Conservation (phyloP, 2,113 vertebrate genomes). For the Corythaixoides concolor region DNA sequence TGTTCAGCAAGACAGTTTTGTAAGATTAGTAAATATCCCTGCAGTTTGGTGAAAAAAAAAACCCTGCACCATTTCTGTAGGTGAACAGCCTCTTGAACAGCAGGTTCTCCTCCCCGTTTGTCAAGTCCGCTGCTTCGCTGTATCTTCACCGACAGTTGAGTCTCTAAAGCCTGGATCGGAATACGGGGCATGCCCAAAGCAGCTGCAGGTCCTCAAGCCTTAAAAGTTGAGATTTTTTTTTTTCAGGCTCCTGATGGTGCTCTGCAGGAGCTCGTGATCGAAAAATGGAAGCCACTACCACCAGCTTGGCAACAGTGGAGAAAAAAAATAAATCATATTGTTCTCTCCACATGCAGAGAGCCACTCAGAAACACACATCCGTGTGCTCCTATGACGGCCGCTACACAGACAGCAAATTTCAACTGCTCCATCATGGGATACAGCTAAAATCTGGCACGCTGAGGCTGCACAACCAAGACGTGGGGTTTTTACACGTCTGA, state of each 20-base stretch:
- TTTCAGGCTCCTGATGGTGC: background rate
- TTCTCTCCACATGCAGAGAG: background rate
- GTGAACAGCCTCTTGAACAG: background rate
- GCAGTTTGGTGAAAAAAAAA: background rate
- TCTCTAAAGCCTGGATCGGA: background rate
- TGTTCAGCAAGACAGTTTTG: background rate
- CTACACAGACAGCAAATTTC: background rate
- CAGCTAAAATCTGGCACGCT: background rate
- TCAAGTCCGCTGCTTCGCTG: fast-evolving
- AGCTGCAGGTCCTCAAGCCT: background rate
- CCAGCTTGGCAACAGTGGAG: background rate
- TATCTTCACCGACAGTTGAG: background rate
- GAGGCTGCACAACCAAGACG: background rate
- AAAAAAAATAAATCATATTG: background rate
- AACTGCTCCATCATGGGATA: background rate
- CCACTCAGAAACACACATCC: background rate
- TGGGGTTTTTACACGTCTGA: fast-evolving
- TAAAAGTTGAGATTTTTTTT: background rate
- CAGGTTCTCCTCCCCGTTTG: fast-evolving
- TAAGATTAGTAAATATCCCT: background rate
- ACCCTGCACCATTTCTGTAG: background rate
- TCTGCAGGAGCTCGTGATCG: background rate
- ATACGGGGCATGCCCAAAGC: background rate
- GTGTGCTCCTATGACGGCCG: background rate
- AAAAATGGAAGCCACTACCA: background rate